Conservation (phyloP, 2,113 vertebrate species). For the Heterotis niloticus region DNA sequence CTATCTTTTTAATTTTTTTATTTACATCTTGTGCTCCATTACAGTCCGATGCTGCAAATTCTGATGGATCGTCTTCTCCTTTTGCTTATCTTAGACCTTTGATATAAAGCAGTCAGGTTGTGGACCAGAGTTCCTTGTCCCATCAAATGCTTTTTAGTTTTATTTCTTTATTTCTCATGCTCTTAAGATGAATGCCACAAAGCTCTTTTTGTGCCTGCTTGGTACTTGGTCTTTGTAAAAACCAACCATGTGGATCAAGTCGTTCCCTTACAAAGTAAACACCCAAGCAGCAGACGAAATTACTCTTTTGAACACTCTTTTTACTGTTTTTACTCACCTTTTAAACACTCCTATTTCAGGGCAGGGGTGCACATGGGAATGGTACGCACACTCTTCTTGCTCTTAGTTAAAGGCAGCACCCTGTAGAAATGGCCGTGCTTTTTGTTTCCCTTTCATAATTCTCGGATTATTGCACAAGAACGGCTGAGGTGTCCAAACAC, state of each 20-base stretch:
- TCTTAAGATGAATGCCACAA: slow-evolving; percentile 39
- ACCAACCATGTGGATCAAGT: slow-evolving; percentile 40
- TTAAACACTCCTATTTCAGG: not conserved
- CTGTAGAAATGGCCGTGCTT: not conserved
- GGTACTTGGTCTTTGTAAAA: slow-evolving; percentile 41
- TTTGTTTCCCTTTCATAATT: not conserved
- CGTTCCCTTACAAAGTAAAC: slow-evolving; percentile 39
- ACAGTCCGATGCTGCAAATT: not conserved
- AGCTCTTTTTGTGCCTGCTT: slow-evolving; percentile 19
- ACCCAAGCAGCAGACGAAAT: slow-evolving; percentile 27
- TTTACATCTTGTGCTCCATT: not conserved
- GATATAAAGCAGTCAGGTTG: slow-evolving; percentile 36
- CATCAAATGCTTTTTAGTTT: slow-evolving; percentile 12
- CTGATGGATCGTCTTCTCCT: not conserved
- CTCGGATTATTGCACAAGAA: too few relatives aligned
- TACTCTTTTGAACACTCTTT: too few relatives aligned
- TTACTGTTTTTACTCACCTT: too few relatives aligned
- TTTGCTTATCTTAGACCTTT: slow-evolving; percentile 33
- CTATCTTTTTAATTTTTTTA: too few relatives aligned
- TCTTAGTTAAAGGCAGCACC: not conserved
- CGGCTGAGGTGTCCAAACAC: not conserved
- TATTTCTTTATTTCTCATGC: slow-evolving; percentile 27
- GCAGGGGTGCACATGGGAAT: not conserved
- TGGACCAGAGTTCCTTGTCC: slow-evolving; percentile 22
- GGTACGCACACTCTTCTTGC: not conserved